phyloP scores from a whole-genome alignment of 2,797 vertebrate genomes.

The Anas georgica region DNA sequence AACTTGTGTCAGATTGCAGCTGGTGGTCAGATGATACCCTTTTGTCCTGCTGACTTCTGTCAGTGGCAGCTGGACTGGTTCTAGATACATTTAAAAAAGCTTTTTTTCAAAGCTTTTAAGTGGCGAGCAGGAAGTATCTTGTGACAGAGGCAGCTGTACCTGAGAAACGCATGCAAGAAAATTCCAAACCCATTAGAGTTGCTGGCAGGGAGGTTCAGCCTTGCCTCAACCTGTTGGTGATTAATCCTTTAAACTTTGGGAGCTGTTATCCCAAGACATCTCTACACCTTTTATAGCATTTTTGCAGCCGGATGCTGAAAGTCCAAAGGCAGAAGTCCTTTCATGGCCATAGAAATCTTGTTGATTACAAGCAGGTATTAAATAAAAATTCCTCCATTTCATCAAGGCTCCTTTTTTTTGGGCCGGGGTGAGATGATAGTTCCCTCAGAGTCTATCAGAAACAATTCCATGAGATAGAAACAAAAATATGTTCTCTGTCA shows the following conservation, averaged over 20 bases:
- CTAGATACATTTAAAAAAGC: not conserved
- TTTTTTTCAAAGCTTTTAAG: not conserved
- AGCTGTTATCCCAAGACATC: slow-evolving; percentile 11
- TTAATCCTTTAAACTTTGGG: not conserved
- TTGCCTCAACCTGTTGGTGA: slow-evolving; percentile 34
- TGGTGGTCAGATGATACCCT: not conserved
- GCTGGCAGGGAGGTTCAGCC: slow-evolving; percentile 9
- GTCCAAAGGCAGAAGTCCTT: not conserved
- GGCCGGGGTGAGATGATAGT: not conserved
- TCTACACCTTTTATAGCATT: not conserved
- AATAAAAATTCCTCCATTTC: not conserved
- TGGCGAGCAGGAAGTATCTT: not conserved
- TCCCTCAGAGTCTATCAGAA: not conserved
- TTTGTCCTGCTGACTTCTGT: not conserved
- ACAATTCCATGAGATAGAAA: not conserved
- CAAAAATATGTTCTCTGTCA: not conserved
- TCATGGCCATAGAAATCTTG: not conserved
- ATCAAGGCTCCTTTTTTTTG: not conserved
- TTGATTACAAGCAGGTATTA: not conserved
- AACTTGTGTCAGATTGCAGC: not conserved
- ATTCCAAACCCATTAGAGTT: slow-evolving; percentile 40
- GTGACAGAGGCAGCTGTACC: slow-evolving; percentile 11
- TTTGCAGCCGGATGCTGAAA: not conserved
- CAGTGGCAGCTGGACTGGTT: not conserved
- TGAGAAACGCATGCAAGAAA: not conserved